Conservation (phyloP, 2,797 vertebrate species). For the Parauchenoglanis ngamensis region DNA sequence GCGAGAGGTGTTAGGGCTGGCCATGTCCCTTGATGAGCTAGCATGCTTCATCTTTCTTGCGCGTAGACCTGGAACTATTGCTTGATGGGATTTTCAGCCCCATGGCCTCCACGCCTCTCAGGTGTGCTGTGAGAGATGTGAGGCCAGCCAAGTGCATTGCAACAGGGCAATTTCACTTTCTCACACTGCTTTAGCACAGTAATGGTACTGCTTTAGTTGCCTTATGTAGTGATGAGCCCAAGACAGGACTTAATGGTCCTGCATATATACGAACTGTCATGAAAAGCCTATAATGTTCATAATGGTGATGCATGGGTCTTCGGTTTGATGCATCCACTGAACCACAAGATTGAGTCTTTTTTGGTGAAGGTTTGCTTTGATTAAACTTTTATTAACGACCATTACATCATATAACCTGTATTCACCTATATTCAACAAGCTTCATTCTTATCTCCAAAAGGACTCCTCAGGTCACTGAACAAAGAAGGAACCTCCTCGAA, state of each 20-base stretch:
- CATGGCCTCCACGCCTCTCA: conserved; percentile 66
- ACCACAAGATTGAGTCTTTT: neutral
- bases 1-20: conserved; percentile 65
- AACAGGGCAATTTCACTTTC: conserved; percentile 33
- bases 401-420: neutral
- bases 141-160: conserved; percentile 38
- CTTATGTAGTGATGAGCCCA: conserved; percentile 30
- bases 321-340: neutral
- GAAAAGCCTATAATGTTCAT: conserved; percentile 23
- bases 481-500: conserved; percentile 40
- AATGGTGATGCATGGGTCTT: conserved; percentile 16
- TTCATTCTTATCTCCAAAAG: conserved; percentile 22
- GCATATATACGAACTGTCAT: conserved; percentile 40
- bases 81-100: conserved; percentile 83
- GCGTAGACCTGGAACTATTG: conserved; percentile 76
- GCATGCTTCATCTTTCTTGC: conserved; percentile 79
- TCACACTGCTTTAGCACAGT: conserved; percentile 20
- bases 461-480: conserved; percentile 23
- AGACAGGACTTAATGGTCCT: conserved; percentile 40
- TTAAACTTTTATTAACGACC: neutral
- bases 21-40: conserved; percentile 71
- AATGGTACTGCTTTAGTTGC: conserved; percentile 32
- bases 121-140: conserved; percentile 31
- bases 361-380: neutral
- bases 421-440: neutral